Evolutionary conservation across 2,797 vertebrate genomes (phyloP).

Genomic region (Notoglanidium macrostoma): DNA sequence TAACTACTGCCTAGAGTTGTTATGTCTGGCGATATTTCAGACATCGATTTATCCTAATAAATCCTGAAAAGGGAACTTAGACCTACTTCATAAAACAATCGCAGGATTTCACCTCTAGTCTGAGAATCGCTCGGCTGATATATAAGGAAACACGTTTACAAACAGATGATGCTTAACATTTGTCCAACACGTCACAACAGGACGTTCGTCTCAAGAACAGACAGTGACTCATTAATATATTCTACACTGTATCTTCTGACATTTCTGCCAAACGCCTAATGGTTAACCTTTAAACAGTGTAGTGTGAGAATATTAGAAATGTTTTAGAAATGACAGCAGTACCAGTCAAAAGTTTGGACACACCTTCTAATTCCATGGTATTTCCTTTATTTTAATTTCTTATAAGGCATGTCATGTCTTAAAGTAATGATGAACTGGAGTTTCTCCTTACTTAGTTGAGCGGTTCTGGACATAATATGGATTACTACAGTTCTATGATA

Average conservation of each 20-base stretch:
- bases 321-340: too few relatives aligned
- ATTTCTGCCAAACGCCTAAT: neutral
- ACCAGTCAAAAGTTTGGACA: too few relatives aligned
- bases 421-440: too few relatives aligned
- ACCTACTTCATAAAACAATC: slow-evolving; percentile 34
- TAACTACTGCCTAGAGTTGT: neutral
- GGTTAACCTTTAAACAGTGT: neutral
- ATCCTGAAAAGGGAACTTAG: slow-evolving; percentile 5
- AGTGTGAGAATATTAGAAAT: neutral
- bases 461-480: too few relatives aligned
- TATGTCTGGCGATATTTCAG: slow-evolving; percentile 25
- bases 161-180: slow-evolving; percentile 22
- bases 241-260: too few relatives aligned
- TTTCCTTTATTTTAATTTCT: too few relatives aligned
- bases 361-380: too few relatives aligned
- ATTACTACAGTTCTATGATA: too few relatives aligned
- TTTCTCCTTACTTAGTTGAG: too few relatives aligned
- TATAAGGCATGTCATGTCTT: too few relatives aligned
- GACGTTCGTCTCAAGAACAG: slow-evolving; percentile 1
- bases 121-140: slow-evolving; percentile 8
- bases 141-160: slow-evolving; percentile 40
- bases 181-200: slow-evolving; percentile 27
- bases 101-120: slow-evolving; percentile 39
- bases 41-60: slow-evolving; percentile 30
- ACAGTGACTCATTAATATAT: slow-evolving; percentile 1